Evolutionary conservation across 2,888 invertebrate genomes (phyloP).

Genomic region (Rhaphigaster nebulosa): DNA sequence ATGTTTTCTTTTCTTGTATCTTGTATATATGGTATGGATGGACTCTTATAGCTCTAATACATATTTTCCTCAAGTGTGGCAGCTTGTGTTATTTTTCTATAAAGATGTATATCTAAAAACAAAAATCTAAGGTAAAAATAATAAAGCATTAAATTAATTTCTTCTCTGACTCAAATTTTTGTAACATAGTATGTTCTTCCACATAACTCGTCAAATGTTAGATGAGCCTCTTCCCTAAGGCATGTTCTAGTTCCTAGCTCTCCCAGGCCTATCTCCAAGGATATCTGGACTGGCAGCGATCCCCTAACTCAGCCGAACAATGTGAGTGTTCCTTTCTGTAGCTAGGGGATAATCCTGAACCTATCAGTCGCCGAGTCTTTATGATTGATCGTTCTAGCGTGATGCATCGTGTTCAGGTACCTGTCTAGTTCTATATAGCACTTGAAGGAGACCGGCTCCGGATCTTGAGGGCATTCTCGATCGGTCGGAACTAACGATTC

Average conservation of each 20-base stretch:
- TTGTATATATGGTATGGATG: too few species aligned
- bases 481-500: neutral
- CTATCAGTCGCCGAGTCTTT: conserved; percentile 13
- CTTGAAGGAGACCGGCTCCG: neutral
- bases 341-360: neutral
- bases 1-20: too few species aligned
- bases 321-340: conserved; percentile 27
- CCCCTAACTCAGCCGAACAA: neutral
- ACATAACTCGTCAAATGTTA: too few species aligned
- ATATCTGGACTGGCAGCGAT: neutral
- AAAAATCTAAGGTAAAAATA: too few species aligned
- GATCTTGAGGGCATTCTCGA: neutral
- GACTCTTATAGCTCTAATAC: too few species aligned
- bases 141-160: too few species aligned
- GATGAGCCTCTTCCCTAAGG: neutral
- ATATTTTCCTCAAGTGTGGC: too few species aligned
- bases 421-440: neutral
- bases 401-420: conserved; percentile 1
- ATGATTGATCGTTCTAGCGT: conserved; percentile 24
- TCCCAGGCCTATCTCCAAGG: neutral
- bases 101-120: too few species aligned
- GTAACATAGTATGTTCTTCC: too few species aligned
- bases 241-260: neutral
- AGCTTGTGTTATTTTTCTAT: too few species aligned
- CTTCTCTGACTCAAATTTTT: too few species aligned